These are phyloP conservation scores for Caenorhabditis latens DNA, from an alignment of 1,140 invertebrate species.

Conservation along the genomic window DNA sequence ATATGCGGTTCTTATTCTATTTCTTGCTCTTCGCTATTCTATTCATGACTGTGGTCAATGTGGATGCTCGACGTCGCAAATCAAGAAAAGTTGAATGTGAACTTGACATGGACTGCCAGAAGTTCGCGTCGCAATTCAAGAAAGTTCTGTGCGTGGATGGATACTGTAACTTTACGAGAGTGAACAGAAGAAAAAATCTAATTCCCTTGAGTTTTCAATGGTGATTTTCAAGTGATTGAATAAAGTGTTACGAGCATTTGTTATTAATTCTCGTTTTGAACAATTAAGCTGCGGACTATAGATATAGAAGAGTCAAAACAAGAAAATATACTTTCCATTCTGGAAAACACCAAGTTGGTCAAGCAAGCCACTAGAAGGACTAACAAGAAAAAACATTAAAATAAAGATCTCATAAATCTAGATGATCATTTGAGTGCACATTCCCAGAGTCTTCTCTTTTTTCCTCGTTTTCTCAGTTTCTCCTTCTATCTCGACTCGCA, in stretches of 20 bases:
- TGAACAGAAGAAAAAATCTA: background rate
- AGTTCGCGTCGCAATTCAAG: background rate
- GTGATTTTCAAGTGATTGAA: background rate
- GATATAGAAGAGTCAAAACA: too few relatives aligned
- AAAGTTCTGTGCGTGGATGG: constrained; percentile 1
- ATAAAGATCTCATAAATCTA: constrained; percentile 7
- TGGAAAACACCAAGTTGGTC: too few relatives aligned
- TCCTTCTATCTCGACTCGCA: background rate
- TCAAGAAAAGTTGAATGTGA: constrained; percentile 1
- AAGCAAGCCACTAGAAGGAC: too few relatives aligned
- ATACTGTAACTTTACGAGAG: background rate
- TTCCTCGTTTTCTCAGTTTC: background rate
- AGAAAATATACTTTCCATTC: too few relatives aligned
- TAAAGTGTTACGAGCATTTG: background rate
- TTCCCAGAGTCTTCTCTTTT: background rate
- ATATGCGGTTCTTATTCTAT: constrained; percentile 8
- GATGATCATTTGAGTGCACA: background rate
- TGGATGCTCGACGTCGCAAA: background rate
- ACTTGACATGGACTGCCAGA: background rate
- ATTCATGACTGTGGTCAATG: background rate
- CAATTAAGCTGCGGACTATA: too few relatives aligned
- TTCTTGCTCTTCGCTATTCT: background rate
- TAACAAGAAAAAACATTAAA: background rate
- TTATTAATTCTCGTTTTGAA: background rate
- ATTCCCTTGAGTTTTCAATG: background rate